Evolutionary conservation across 2,113 vertebrate species (phyloP), one percentile per base, ranked within the genome.

Genomic region (Jacana jacana): DNA sequence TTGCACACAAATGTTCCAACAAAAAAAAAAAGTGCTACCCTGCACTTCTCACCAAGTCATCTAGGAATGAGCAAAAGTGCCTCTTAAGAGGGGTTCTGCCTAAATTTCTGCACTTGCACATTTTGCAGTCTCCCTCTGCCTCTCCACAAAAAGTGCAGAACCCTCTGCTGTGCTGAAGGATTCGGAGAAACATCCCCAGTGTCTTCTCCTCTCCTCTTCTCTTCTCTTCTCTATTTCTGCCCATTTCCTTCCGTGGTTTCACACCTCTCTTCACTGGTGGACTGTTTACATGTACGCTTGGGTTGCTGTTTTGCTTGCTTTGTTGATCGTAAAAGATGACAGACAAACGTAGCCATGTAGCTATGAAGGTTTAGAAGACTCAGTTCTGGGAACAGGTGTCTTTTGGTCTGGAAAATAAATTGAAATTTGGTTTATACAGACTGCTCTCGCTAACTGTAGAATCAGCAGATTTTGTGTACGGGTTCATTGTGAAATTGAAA

Each of bases 261-360:
- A 16, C 93, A 91, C 91, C 93, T 92, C 80, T 84, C 30, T 42
- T 88, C 60, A 0, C 64, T 2, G 16, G 60, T 10, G n/a, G 6
- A 3, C 71, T 80, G 87, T 44, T 91, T 40, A 9, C 60, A 31
- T 4, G 40, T 49, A 68, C 81, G 0, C 48, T 17, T 11, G 75
- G 65, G 66, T 51, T 65, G 79, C 87, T 75, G 92, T 72, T 94
- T 89, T 75, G 71, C 44, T 71, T 71, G 55, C 39, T 83, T 61
- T 82, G 91, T 35, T 96, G 91, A 92, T 94, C 55, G 78, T 95
- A 94, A 97, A 92, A 96, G 89, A 81, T 27, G 40, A 91, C 73
- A 93, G 86, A 20, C 31, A 68, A 84, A 81, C 0, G 2, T 37
- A 49, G 65, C 51, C 49, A 0, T 39, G 52, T 22, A 78, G 72